These are phyloP conservation scores for Epinotia bilunana DNA, from an alignment of 2,888 invertebrate genomes.

Conservation along the genomic window DNA sequence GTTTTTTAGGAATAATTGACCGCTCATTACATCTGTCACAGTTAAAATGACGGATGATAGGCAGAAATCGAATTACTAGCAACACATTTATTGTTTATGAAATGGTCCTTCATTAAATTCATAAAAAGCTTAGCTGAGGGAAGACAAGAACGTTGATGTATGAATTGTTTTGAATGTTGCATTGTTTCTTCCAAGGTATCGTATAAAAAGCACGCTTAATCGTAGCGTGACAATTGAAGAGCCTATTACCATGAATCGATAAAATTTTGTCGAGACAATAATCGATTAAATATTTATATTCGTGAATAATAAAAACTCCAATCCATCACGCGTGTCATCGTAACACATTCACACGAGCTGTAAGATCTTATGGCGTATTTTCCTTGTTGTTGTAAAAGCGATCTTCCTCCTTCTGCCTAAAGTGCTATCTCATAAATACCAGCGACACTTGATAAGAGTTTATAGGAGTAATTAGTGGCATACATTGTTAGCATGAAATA, in stretches of 20 bases:
- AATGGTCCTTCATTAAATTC: slow-evolving; percentile 18
- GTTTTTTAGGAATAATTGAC: slow-evolving; percentile 27
- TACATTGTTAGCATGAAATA: slow-evolving; percentile 31
- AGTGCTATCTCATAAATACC: not conserved
- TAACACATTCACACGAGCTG: slow-evolving; percentile 10
- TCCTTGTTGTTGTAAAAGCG: not conserved
- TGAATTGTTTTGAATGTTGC: slow-evolving; percentile 29
- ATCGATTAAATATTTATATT: slow-evolving; percentile 43
- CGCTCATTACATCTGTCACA: slow-evolving; percentile 25
- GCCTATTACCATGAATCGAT: slow-evolving; percentile 33
- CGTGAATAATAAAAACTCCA: slow-evolving; percentile 18
- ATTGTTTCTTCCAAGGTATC: slow-evolving; percentile 29
- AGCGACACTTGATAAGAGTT: slow-evolving; percentile 12
- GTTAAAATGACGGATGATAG: slow-evolving; percentile 19
- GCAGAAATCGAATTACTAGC: slow-evolving; percentile 24
- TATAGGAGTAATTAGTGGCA: slow-evolving; percentile 25
- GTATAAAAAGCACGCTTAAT: slow-evolving; percentile 17
- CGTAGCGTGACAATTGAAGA: slow-evolving; percentile 35
- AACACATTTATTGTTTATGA: slow-evolving; percentile 15
- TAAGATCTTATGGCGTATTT: not conserved
- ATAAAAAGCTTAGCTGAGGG: slow-evolving; percentile 18
- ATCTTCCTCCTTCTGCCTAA: not conserved
- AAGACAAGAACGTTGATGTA: slow-evolving; percentile 15
- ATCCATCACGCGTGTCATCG: slow-evolving; percentile 31
- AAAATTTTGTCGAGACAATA: slow-evolving; percentile 40